Conservation (phyloP, 2,797 vertebrate genomes). For the Florisuga fusca region DNA sequence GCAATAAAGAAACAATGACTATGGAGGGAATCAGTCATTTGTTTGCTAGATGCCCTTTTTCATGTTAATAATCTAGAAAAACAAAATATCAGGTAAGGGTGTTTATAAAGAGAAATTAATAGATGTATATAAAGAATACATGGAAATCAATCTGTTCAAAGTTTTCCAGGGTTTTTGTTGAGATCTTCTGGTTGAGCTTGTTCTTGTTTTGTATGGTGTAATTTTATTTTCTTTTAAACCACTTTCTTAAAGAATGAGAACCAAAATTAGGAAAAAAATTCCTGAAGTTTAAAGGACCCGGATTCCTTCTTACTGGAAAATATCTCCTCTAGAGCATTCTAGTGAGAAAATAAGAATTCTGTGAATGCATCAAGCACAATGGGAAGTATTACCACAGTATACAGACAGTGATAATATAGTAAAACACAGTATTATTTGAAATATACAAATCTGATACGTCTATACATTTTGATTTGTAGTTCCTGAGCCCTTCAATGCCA, state of each 20-base stretch:
- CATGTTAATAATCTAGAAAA: neutral
- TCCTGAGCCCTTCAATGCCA: neutral
- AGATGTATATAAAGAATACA: neutral
- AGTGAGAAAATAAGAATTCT: neutral
- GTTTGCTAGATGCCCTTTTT: neutral
- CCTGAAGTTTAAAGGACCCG: neutral
- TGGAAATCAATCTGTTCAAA: neutral
- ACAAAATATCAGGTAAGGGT: neutral
- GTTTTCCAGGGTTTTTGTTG: neutral
- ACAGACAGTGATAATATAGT: neutral
- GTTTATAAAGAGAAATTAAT: neutral
- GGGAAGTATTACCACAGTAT: neutral
- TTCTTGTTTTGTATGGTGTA: neutral
- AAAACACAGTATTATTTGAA: neutral
- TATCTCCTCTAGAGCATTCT: neutral
- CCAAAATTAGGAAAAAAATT: neutral
- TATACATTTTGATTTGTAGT: neutral
- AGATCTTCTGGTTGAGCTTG: neutral
- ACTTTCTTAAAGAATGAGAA: neutral
- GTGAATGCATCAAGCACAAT: neutral
- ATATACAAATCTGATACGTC: neutral
- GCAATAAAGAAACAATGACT: conserved; percentile 19
- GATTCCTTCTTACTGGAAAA: neutral
- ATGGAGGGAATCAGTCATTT: neutral
- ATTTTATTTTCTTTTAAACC: neutral